Evolutionary conservation across 1,140 invertebrate genomes (phyloP), one percentile per base, ranked within the genome.

Genomic region (Diprion similis): DNA sequence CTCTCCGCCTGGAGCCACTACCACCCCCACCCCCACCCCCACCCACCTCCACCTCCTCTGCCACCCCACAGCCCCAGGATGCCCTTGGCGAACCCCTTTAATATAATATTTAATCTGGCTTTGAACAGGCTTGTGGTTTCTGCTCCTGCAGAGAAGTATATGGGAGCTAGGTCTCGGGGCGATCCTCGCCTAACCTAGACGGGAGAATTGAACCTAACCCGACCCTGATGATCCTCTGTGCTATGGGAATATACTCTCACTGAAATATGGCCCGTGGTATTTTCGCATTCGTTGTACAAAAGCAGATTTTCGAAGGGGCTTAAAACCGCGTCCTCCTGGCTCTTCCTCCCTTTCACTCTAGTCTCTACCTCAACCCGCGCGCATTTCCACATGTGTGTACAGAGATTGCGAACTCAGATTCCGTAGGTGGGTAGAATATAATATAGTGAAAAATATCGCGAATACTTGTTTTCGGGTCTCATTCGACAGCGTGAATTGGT

Each of bases 21-120:
- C 24, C 6, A 1, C 24, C 24, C 24, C 24, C 24, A 1, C 24
- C 24, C 24, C 24, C 24, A 1, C 1, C 24, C 24, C 1, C 24
- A 4, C 51, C 51, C 51, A 6, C 51, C 51, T 0, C 1, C 11
- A 6, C n/a, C n/a, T 8, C 51, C 6, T 59, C 51, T 4, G 9
- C 24, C 24, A 37, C 24, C 24, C 24, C 24, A 37, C 24, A 59
- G 6, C 6, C 51, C 51, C 11, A 59, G 51, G 11, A 59, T 59
- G 51, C 51, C 51, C 51, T 59, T 59, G 11, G 51, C 51, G 51
- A 84, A 86, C 83, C 85, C 86, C 86, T 88, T 84, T 88, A 88
- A 88, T 88, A 87, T 88, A 88, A 87, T 87, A 88, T 87, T 88
- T 87, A 87, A 88, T 88, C 86, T 88, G 86, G 86, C 85, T 88